phyloP scores from a whole-genome alignment of 2,797 vertebrate genomes.

The Myripristis jacobus region DNA sequence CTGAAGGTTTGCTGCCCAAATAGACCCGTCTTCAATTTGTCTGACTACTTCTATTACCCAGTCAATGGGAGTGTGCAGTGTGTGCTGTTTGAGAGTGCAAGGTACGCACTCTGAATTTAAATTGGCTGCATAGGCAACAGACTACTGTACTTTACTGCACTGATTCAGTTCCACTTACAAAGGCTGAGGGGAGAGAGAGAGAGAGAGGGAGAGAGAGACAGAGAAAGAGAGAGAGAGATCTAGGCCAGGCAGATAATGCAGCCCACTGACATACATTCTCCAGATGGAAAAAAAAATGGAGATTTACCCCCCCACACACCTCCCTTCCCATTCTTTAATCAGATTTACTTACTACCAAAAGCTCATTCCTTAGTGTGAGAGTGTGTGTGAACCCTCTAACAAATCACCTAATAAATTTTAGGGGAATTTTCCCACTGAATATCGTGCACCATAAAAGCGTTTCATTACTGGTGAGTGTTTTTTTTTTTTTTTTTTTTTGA shows the following conservation, averaged over 20 bases:
- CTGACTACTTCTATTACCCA: slow-evolving; percentile 50
- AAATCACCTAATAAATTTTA: background rate
- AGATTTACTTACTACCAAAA: slow-evolving; percentile 57
- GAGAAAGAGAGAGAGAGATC: slow-evolving; percentile 56
- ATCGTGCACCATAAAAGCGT: slow-evolving; percentile 37
- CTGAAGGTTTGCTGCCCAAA: slow-evolving; percentile 33
- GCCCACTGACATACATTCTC: slow-evolving; percentile 80
- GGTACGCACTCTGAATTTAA: slow-evolving; percentile 67
- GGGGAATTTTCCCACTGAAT: background rate
- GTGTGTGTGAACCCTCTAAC: slow-evolving; percentile 39
- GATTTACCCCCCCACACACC: slow-evolving; percentile 56
- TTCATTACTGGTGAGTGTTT: slow-evolving; percentile 32
- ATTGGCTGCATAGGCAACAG: slow-evolving; percentile 64
- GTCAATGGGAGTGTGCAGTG: slow-evolving; percentile 50
- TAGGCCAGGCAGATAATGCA: slow-evolving; percentile 68
- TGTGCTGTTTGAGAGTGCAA: slow-evolving; percentile 40
- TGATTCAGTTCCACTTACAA: slow-evolving; percentile 43
- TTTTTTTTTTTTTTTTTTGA: no score
- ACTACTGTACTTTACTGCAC: slow-evolving; percentile 67
- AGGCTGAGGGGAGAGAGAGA: slow-evolving; percentile 34
- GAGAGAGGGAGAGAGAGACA: slow-evolving; percentile 13
- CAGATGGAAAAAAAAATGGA: slow-evolving; percentile 69
- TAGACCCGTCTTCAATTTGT: slow-evolving; percentile 40
- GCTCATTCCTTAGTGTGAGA: slow-evolving; percentile 56
- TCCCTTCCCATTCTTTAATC: slow-evolving; percentile 60